Conservation (phyloP, 2,888 invertebrate species). For the Plusia festucae region DNA sequence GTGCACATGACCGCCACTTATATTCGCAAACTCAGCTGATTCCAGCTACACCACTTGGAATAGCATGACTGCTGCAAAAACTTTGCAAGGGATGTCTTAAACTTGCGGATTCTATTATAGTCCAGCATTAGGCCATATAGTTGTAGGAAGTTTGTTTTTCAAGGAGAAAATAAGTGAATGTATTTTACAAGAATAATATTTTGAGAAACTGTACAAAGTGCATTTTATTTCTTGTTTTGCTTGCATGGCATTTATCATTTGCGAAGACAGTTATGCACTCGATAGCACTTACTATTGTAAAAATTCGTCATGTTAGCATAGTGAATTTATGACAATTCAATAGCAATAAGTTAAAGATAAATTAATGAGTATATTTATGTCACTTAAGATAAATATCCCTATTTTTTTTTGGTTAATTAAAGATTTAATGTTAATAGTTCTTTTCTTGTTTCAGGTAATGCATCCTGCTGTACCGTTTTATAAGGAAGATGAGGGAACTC, state of each 20-base stretch:
- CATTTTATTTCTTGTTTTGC: not conserved
- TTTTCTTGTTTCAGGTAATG: slow-evolving; percentile 5
- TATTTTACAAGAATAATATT: too few relatives aligned
- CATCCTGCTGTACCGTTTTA: not conserved
- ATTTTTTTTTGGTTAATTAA: too few relatives aligned
- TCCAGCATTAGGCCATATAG: too few relatives aligned
- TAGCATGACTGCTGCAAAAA: not conserved
- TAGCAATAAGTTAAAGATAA: too few relatives aligned
- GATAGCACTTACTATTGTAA: too few relatives aligned
- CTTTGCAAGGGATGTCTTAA: not conserved
- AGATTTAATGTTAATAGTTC: not conserved
- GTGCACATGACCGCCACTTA: not conserved
- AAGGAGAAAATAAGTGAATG: too few relatives aligned
- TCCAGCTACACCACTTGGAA: not conserved
- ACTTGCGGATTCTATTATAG: not conserved
- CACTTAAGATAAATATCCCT: not conserved
- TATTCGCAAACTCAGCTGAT: not conserved
- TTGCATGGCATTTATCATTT: not conserved
- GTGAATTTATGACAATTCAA: too few relatives aligned
- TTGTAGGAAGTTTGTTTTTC: too few relatives aligned
- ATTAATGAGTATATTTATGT: too few relatives aligned
- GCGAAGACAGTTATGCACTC: not conserved
- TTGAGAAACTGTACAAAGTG: too few relatives aligned
- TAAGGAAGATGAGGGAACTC: too few relatives aligned
- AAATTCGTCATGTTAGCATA: too few relatives aligned